Evolutionary conservation across 2,113 vertebrate species (phyloP), one percentile per base, ranked within the genome.

Genomic region (Chionis minor): DNA sequence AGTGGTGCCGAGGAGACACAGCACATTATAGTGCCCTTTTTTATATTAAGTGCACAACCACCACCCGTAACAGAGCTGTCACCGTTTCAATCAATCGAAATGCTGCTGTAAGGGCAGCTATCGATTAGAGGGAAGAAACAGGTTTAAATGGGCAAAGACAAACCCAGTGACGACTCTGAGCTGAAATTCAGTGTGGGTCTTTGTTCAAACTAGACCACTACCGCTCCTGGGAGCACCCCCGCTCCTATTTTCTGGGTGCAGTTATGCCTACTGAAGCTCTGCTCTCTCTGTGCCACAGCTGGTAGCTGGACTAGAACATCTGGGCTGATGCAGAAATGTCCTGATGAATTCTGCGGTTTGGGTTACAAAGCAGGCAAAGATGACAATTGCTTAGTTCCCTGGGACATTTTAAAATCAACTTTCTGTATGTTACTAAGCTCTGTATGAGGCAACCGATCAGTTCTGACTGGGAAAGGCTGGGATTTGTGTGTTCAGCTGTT

Each of bases 401-500:
- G 12, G 13, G 61, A 67, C 1, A 12, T 65, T 65, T 56, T 72
- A 27, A 85, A 52, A 66, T 20, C 58, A 32, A 33, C 16, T 61
- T 90, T 49, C 73, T 51, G 3, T 30, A 10, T 9, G 44, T 69
- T 72, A 56, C 62, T 77, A 69, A 90, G 58, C 30, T 55, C 33
- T 30, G 5, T 19, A 58, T 58, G 58, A 73, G 63, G 86, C 92
- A 90, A 90, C 23, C 0, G 2, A 70, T 40, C 40, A 13, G 67
- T 40, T 80, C 71, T 73, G 79, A 61, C 49, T 22, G 52, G 49
- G 27, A 73, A 82, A 62, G 35, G 18, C 44, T 88, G 91, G 77
- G 82, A 90, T 94, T 80, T 90, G 71, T 92, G n/a, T 90, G 61
- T 71, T 94, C 94, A 85, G 92, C 92, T 95, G 86, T 73, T 92